Base-by-base conservation (phyloP, 2,113 vertebrate genomes). In the Callospermophilus lateralis region DNA sequence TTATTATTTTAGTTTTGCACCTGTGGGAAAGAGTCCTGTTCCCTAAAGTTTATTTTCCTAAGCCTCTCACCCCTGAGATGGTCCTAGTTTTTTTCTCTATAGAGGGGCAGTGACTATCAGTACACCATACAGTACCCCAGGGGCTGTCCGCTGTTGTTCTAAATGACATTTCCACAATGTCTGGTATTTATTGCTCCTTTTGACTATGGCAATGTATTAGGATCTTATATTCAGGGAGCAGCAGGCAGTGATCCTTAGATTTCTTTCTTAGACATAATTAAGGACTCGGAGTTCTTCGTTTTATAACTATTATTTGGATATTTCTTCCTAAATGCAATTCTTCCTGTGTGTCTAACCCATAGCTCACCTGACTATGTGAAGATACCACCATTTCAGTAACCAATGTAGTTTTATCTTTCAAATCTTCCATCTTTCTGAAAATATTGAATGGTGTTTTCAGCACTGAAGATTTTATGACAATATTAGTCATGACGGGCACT, bases 1-100 rank as follows among this genome's bases (percentile, higher is more conserved):
- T 90, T 68, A 67, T 45, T 74, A 65, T 90, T 97, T 90, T 92
- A 90, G 80, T 87, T 96, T 92, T 93, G 65, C 30, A 45, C 37
- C 68, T 92, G 84, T 89, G 89, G 89, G 81, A 90, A 95, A 88
- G 87, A 84, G 34, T 48, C 24, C 16, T 65, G 24, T 74, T 90
- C 74, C 30, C 70, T 86, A 24, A 51, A 74, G 68, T 90, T 94
- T 91, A 80, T 97, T 95, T 95, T 91, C 39, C 9, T 70, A 85
- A 94, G 28, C 55, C 15, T 72, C 42, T n/a, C 55, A 6, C 24
- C 20, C 42, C 8, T 10, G 13, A 45, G 39, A 72, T 34, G 0
- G 2, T 68, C 55, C 63, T 78, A 10, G 74, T 55, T 72, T 39
- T 68, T 80, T 61, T 96, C 13, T 48, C 10, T 73, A 28, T 70